Conservation (phyloP, 2,888 invertebrate genomes). For the Pyrocoelia pectoralis region DNA sequence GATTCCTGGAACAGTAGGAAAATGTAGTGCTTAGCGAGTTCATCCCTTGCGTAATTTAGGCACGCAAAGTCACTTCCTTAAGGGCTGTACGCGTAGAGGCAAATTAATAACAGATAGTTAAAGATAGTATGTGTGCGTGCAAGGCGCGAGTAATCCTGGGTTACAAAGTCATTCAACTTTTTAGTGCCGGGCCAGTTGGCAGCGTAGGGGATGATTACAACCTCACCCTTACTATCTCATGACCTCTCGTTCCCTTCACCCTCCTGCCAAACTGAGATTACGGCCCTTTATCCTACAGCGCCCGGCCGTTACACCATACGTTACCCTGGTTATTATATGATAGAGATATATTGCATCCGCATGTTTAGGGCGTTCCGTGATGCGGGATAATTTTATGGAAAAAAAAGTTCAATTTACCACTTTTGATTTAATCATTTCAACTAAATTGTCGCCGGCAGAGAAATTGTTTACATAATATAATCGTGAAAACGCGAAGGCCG, state of each 20-base stretch:
- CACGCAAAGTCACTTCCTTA: conserved; percentile 28
- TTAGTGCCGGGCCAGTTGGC: conserved; percentile 56
- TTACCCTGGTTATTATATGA: conserved; percentile 55
- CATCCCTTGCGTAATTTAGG: conserved; percentile 25
- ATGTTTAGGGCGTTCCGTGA: conserved; percentile 50
- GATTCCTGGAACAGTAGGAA: conserved; percentile 14
- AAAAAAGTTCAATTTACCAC: conserved; percentile 36
- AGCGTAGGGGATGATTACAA: conserved; percentile 50
- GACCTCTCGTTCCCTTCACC: conserved; percentile 4
- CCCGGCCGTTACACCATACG: conserved; percentile 51
- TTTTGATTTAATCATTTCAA: background rate
- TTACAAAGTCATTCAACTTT: conserved; percentile 56
- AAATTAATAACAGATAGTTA: conserved; percentile 36
- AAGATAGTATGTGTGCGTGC: conserved; percentile 48
- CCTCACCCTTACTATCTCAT: conserved; percentile 43
- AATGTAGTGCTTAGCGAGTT: conserved; percentile 19
- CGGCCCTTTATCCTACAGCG: conserved; percentile 50
- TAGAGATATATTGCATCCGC: conserved; percentile 56
- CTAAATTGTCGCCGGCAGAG: conserved; percentile 6
- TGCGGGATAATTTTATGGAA: conserved; percentile 51
- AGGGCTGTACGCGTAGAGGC: conserved; percentile 29
- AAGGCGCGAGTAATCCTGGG: conserved; percentile 46
- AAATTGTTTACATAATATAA: conserved; percentile 26
- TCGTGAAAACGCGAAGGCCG: conserved; percentile 26
- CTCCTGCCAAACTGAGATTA: conserved; percentile 48